These are phyloP conservation scores for Sebastes glaucus DNA, from an alignment of 2,797 vertebrate genomes.

Conservation along the genomic window DNA sequence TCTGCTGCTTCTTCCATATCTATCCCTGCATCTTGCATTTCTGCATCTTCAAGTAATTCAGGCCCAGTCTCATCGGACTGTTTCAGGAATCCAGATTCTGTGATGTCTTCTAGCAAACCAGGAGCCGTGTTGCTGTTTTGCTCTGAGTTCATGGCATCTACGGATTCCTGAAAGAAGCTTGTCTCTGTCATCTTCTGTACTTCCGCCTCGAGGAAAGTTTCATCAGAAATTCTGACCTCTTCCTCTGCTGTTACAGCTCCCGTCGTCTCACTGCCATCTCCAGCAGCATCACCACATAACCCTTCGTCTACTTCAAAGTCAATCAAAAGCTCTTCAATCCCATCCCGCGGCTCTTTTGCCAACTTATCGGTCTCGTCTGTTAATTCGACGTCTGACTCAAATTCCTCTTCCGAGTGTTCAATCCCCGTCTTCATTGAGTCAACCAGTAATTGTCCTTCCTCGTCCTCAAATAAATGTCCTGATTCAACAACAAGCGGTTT, in stretches of 20 bases:
- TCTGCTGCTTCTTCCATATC: slow-evolving; percentile 4
- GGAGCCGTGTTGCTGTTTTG: neutral
- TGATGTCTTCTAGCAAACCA: neutral
- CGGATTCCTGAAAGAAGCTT: neutral
- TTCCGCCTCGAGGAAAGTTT: neutral
- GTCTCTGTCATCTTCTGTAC: neutral
- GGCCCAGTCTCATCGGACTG: neutral
- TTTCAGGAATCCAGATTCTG: slow-evolving; percentile 8
- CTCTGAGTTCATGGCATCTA: neutral
- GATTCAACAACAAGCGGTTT: neutral
- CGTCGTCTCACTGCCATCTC: neutral
- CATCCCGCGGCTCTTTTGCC: slow-evolving; percentile 8
- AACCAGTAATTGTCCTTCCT: neutral
- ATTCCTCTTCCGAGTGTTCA: neutral
- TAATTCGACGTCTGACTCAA: neutral
- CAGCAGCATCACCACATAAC: neutral
- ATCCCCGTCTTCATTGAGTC: slow-evolving; percentile 33
- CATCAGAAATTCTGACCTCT: neutral
- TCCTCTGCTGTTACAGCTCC: neutral
- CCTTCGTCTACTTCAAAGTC: neutral
- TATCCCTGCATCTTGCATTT: neutral
- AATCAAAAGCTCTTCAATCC: slow-evolving; percentile 7
- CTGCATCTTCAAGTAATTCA: slow-evolving; percentile 9
- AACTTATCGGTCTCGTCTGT: neutral
- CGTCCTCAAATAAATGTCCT: neutral